A percentile compares a stretch with the other conserved stretches of the same genome.
phyloP scores from a whole-genome alignment of 1,140 invertebrate species.

The Pollicipes pollicipes region DNA sequence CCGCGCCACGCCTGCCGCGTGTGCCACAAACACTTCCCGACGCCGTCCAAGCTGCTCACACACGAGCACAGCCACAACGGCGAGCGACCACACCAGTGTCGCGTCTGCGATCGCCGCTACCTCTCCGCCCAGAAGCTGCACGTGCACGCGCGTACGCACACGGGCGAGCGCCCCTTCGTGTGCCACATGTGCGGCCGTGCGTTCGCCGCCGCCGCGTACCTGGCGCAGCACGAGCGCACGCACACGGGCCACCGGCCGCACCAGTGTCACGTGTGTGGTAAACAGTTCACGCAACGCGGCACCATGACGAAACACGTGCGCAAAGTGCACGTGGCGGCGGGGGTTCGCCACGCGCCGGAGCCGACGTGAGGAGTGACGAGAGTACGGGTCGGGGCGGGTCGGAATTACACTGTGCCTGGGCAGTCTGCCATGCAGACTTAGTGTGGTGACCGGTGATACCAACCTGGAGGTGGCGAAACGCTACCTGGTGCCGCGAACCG shows the following conservation, averaged over 20 bases:
- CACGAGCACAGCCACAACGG: background rate
- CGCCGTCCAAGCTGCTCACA: background rate
- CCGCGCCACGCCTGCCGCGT: background rate
- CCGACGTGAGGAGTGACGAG: too few relatives aligned
- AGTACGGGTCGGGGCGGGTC: too few relatives aligned
- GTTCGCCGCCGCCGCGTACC: conserved; percentile 28
- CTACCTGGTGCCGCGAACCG: too few relatives aligned
- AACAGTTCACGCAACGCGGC: background rate
- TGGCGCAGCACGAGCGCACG: conserved; percentile 29
- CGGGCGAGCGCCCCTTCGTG: conserved; percentile 18
- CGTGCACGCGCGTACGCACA: conserved; percentile 4
- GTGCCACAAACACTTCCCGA: background rate
- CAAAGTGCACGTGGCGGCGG: background rate
- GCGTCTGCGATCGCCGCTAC: background rate
- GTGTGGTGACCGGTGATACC: too few relatives aligned
- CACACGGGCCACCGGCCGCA: conserved; percentile 26
- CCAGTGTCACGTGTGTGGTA: conserved; percentile 5
- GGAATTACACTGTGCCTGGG: too few relatives aligned
- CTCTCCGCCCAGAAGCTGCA: background rate
- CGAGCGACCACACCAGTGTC: background rate
- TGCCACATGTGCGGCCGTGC: conserved; percentile 32
- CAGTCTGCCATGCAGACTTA: too few relatives aligned
- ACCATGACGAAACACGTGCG: background rate
- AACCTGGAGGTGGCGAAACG: too few relatives aligned
- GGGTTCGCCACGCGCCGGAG: too few relatives aligned